Base-by-base conservation (phyloP, 2,797 vertebrate genomes). In the Argyrosomus regius region DNA sequence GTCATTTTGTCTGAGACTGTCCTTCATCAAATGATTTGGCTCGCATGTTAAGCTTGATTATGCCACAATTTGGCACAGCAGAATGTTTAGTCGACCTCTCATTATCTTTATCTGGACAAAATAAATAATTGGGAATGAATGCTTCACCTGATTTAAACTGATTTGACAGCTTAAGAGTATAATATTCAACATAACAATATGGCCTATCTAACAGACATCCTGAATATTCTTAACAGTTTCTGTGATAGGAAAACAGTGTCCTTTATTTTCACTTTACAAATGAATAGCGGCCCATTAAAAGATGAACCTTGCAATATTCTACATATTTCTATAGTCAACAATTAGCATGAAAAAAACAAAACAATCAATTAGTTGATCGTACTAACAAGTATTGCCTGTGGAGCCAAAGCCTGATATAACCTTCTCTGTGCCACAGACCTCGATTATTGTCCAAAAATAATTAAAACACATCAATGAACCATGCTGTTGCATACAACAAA, bases 11-110 rank as follows among this genome's bases (percentile, higher is more conserved):
- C 77, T 82, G 49, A 81, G 83, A 88, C 69, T 83, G 84, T 79
- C 70, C 70, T 82, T 85, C 88, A 82, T 82, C 83, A 78, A 87
- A 91, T 85, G 49, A 85, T 87, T 93, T 93, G 88, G 90, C 91
- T 76, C 83, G 61, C 11, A 3, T 49, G 41, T 73, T 76, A 54
- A 31, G 60, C 73, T 86, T 82, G 79, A 86, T 93, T 87, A 89
- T 85, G 87, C 79, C 68, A 60, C 45, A 72, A 76, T 39, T 77
- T 86, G 89, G 87, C 83, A 72, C 65, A 45, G 11, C 67, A 12
- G 60, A 67, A 22, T 45, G 53, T 80, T 80, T 56, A 11, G 43
- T 49, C 59, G 12, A 72, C 84, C 68, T 69, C 72, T 87, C 61
- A 74, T 92, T 90, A 87, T 87, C 48, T 81, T 83, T 69, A 80